phyloP scores from a whole-genome alignment of 2,797 vertebrate species.

The Okamejei kenojei region DNA sequence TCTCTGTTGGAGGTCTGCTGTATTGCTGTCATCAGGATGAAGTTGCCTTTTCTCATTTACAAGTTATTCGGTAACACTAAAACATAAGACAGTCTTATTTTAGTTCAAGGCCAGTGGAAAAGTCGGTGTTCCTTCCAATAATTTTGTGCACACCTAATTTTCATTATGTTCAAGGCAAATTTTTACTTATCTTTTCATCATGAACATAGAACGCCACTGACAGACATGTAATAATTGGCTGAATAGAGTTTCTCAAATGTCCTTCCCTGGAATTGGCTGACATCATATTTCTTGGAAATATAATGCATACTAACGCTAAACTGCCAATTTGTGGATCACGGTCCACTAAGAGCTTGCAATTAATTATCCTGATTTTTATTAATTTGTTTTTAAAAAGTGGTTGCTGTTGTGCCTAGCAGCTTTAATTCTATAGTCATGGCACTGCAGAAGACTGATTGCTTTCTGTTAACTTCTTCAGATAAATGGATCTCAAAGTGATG shows the following conservation, averaged over 20 bases:
- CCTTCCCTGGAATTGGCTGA: neutral
- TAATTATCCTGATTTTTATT: slow-evolving; percentile 13
- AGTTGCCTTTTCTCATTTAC: neutral
- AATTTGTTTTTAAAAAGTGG: neutral
- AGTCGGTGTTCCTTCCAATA: neutral
- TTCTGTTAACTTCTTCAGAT: neutral
- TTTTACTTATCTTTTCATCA: neutral
- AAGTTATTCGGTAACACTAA: slow-evolving; percentile 4
- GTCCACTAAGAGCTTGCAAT: neutral
- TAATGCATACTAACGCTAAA: neutral
- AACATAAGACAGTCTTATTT: neutral
- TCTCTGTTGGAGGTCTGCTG: neutral
- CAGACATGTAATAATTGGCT: neutral
- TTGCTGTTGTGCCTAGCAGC: neutral
- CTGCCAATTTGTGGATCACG: slow-evolving; percentile 8
- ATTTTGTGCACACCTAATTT: neutral
- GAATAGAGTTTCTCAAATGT: slow-evolving; percentile 9
- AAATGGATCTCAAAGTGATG: neutral
- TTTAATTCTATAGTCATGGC: neutral
- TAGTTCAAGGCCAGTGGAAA: neutral
- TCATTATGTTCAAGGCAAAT: neutral
- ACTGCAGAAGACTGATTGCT: neutral
- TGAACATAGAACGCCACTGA: neutral
- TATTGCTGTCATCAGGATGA: neutral
- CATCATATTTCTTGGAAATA: neutral